These are phyloP conservation scores for Dryoscopus gambensis DNA, from an alignment of 2,113 vertebrate species.

Conservation along the genomic window DNA sequence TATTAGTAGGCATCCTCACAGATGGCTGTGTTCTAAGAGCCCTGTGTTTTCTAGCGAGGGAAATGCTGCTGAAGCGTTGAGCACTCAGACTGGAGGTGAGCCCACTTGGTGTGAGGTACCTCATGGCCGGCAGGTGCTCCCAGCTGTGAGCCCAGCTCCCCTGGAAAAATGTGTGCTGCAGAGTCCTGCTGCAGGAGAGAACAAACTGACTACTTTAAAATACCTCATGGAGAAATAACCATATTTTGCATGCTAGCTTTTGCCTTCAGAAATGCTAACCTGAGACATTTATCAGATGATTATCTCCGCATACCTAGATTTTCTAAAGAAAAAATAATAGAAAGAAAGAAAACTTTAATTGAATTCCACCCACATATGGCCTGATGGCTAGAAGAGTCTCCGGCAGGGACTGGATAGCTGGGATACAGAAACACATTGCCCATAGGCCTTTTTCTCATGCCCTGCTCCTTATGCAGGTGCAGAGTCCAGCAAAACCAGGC, in stretches of 20 bases:
- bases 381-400: not conserved
- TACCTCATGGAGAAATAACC: not conserved
- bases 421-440: not conserved
- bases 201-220: not conserved
- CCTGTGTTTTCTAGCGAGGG: not conserved
- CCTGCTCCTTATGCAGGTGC: fast-evolving
- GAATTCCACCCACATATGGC: not conserved
- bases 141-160: not conserved
- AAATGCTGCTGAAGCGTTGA: fast-evolving
- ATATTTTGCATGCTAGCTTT: not conserved
- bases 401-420: not conserved
- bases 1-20: not conserved
- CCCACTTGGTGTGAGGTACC: not conserved
- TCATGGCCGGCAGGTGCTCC: not conserved
- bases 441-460: not conserved
- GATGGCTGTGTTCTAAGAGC: not conserved
- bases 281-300: not conserved
- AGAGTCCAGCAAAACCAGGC: not conserved
- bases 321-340: not conserved
- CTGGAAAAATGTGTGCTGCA: not conserved
- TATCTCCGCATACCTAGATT: not conserved
- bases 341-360: not conserved
- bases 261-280: not conserved
- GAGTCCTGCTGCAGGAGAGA: not conserved
- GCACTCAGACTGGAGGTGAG: not conserved